Conservation (phyloP, 2,113 vertebrate genomes). For the Hippocampus abdominalis region DNA sequence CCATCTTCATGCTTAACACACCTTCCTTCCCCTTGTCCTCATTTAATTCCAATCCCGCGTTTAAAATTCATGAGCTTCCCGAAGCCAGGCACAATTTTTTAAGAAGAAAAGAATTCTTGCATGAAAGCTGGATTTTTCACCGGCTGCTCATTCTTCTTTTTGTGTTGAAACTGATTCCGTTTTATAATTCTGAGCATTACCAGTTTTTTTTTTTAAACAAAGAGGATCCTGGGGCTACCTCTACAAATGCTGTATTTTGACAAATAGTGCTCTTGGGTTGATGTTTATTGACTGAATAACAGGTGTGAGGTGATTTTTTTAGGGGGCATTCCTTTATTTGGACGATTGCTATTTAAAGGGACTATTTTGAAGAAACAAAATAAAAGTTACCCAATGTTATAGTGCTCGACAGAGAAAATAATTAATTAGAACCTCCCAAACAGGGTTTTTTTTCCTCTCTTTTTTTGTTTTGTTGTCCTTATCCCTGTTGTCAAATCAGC, state of each 20-base stretch:
- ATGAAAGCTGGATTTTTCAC: slow-evolving; percentile 54
- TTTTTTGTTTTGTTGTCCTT: slow-evolving; percentile 32
- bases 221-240: neutral
- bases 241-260: neutral
- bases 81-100: slow-evolving; percentile 22
- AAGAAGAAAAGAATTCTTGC: slow-evolving; percentile 34
- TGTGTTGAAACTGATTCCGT: slow-evolving; percentile 28
- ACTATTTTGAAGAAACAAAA: neutral
- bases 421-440: neutral
- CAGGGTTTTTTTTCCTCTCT: slow-evolving; percentile 45
- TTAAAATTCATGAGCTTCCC: slow-evolving; percentile 65
- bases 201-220: slow-evolving; percentile 38
- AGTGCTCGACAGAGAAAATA: neutral
- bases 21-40: slow-evolving; percentile 67
- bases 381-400: neutral
- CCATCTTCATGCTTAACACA: slow-evolving; percentile 78
- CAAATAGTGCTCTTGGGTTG: neutral
- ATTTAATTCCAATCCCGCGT: slow-evolving; percentile 64
- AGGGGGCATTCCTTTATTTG: neutral
- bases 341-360: neutral
- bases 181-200: slow-evolving; percentile 64
- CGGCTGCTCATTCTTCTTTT: slow-evolving; percentile 50
- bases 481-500: slow-evolving; percentile 62
- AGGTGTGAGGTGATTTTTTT: neutral
- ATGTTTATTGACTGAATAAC: neutral